These are phyloP conservation scores for Ophioderma brevispina DNA, from an alignment of 35 echinoderm and acorn worm genomes.

Conservation along the genomic window DNA sequence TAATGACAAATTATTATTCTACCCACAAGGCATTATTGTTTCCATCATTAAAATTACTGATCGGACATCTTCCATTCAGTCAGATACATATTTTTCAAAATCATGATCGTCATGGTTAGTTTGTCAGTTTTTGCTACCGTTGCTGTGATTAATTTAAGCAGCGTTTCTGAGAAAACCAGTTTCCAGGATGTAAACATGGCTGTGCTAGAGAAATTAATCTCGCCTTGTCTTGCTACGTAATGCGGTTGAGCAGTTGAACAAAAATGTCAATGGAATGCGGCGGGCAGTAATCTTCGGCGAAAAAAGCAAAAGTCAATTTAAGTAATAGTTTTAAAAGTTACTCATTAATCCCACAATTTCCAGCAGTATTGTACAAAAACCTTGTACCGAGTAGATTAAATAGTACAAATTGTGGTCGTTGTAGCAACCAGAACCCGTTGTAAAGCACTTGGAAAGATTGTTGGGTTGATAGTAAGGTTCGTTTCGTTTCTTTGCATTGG, in stretches of 20 bases:
- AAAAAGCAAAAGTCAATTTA: neutral
- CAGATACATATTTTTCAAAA: neutral
- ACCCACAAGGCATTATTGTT: no score
- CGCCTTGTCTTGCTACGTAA: no score
- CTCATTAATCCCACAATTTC: no score
- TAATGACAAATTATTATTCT: no score
- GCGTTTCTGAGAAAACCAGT: neutral
- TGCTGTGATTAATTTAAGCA: neutral
- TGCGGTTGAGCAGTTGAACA: no score
- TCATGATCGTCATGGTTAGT: neutral
- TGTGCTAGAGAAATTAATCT: no score
- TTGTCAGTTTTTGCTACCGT: neutral
- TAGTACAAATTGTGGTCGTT: neutral
- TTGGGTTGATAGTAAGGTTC: neutral
- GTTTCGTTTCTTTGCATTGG: neutral
- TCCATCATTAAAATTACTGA: no score
- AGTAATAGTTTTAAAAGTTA: no score
- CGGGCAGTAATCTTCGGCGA: neutral
- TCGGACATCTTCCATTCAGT: neutral
- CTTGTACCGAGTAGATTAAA: neutral
- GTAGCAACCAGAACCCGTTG: neutral
- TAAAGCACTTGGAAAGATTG: neutral
- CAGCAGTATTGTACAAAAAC: no score
- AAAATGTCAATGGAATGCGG: neutral
- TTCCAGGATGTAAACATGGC: neutral